Conservation (phyloP, 2,888 invertebrate species). For the Euplagia quadripunctaria region DNA sequence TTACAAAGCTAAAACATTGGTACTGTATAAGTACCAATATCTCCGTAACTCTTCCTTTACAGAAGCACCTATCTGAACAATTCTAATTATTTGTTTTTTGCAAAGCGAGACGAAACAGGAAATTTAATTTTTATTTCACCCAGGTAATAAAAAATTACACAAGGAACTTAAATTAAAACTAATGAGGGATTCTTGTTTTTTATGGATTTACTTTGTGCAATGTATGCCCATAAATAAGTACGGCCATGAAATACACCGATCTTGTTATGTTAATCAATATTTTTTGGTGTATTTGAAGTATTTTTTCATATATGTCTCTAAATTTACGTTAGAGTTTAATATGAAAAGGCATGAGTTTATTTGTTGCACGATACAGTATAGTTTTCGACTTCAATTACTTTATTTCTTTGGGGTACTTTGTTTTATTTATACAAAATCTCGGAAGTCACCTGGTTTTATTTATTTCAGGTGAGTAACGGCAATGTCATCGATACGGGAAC, state of each 20-base stretch:
- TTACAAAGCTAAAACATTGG: slow-evolving; percentile 10
- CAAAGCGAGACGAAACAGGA: neutral
- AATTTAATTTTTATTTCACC: neutral
- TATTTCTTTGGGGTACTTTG: neutral
- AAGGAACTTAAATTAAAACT: neutral
- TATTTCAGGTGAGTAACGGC: slow-evolving; percentile 87
- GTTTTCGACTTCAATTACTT: neutral
- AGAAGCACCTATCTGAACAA: neutral
- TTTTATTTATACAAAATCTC: slow-evolving; percentile 4
- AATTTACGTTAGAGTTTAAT: neutral
- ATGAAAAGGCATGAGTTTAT: neutral
- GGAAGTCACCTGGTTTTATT: slow-evolving; percentile 54
- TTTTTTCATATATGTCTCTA: too few species aligned
- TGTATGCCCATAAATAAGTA: too few species aligned
- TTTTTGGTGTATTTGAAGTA: too few species aligned
- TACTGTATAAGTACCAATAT: neutral
- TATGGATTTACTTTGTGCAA: too few species aligned
- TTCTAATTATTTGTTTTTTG: neutral
- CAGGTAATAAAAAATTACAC: neutral
- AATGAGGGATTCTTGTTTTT: neutral
- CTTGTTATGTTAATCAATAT: too few species aligned
- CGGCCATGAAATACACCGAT: too few species aligned
- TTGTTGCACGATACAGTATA: neutral
- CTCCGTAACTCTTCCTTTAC: neutral
- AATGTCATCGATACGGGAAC: slow-evolving; percentile 87